phyloP scores from a whole-genome alignment of 2,888 invertebrate genomes.

The Lutraria lutraria region DNA sequence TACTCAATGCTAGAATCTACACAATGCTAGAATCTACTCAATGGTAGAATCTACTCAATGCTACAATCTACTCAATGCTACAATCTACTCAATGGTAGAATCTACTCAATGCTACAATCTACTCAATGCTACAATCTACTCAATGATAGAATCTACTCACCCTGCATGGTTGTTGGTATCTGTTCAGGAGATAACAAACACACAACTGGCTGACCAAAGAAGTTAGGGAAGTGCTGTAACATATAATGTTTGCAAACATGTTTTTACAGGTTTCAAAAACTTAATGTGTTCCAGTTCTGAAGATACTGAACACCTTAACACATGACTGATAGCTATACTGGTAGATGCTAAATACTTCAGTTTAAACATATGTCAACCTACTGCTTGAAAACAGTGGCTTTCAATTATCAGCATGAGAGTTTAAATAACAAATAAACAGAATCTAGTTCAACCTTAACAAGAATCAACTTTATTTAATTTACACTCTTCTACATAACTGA shows the following conservation, averaged over 20 bases:
- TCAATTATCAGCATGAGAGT: too few species aligned
- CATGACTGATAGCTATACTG: too few species aligned
- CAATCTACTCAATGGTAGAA: conserved; percentile 86
- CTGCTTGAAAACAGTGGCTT: too few species aligned
- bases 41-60: conserved; percentile 85
- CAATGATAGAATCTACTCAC: conserved; percentile 87
- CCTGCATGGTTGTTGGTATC: conserved; percentile 93
- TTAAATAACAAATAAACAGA: too few species aligned
- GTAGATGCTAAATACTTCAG: too few species aligned
- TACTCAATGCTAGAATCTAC: conserved; percentile 85
- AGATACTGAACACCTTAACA: too few species aligned
- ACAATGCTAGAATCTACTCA: conserved; percentile 88
- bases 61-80: conserved; percentile 84
- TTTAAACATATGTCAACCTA: too few species aligned
- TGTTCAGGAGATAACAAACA: conserved; percentile 97
- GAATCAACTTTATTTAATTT: too few species aligned
- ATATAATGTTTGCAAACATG: conserved; percentile 44
- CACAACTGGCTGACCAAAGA: conserved; percentile 97
- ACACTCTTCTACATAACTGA: too few species aligned
- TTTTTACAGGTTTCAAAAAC: too few species aligned
- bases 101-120: background rate
- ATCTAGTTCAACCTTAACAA: too few species aligned
- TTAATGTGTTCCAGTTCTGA: too few species aligned
- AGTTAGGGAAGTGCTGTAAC: conserved; percentile 93
- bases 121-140: background rate